A percentile compares a stretch with the other conserved stretches of the same genome.
Conservation (phyloP, 1,140 invertebrate species). For the Cotesia chilonis region DNA sequence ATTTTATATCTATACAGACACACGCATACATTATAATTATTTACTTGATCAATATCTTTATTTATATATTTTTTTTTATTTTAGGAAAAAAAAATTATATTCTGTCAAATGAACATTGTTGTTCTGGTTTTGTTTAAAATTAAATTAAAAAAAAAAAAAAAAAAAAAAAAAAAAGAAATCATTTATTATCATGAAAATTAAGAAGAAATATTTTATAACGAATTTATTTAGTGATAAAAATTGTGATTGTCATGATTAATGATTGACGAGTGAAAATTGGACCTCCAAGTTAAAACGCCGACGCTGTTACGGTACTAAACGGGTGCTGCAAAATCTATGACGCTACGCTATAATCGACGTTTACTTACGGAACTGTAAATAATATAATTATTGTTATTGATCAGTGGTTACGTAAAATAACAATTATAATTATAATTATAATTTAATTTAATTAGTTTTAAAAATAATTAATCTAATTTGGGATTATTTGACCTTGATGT, state of each 20-base stretch:
- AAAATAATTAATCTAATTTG: not conserved
- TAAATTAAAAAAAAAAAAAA: too few relatives aligned
- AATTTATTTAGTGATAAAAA: too few relatives aligned
- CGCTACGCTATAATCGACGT: conserved; percentile 26
- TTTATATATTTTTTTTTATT: conserved; percentile 17
- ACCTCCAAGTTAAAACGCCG: conserved; percentile 37
- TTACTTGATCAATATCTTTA: conserved; percentile 29
- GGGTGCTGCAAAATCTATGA: conserved; percentile 22
- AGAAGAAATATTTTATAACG: too few relatives aligned
- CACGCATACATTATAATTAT: conserved; percentile 14
- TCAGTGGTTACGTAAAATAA: not conserved
- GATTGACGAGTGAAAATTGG: conserved; percentile 2
- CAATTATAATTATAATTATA: not conserved
- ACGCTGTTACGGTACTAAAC: conserved; percentile 29
- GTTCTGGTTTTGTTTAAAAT: too few relatives aligned
- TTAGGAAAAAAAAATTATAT: not conserved
- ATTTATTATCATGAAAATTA: too few relatives aligned
- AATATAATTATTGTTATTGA: not conserved
- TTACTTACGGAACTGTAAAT: conserved; percentile 11
- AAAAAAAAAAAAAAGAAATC: too few relatives aligned
- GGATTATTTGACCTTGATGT: not conserved
- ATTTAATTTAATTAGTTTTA: too few relatives aligned
- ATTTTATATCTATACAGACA: not conserved
- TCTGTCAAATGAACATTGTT: not conserved
- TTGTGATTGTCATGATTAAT: too few relatives aligned